A percentile compares a stretch with the other conserved stretches of the same genome.
Evolutionary conservation across 2,113 vertebrate genomes (phyloP).

Genomic region (Hippocampus abdominalis): DNA sequence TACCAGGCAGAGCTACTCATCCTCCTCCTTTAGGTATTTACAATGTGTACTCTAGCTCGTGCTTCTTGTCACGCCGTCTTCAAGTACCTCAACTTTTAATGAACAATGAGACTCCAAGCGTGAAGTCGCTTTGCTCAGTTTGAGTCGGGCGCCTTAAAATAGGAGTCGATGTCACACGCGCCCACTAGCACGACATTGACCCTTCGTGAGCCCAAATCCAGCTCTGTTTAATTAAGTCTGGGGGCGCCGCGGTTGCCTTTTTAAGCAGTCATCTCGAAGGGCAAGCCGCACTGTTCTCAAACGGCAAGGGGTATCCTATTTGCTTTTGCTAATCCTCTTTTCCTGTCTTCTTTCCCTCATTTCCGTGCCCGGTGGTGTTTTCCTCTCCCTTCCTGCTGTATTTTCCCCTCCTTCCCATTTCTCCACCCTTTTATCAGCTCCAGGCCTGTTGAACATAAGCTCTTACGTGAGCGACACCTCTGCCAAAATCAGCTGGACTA

Average conservation of each 20-base stretch:
- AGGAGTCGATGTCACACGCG: conserved; percentile 44
- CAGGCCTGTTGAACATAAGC: conserved; percentile 73
- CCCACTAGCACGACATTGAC: conserved; percentile 44
- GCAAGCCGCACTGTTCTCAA: conserved; percentile 46
- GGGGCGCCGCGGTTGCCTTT: conserved; percentile 33
- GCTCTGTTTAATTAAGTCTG: conserved; percentile 60
- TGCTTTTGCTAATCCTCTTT: conserved; percentile 68
- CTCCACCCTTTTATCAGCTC: conserved; percentile 61
- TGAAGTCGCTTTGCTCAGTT: conserved; percentile 35
- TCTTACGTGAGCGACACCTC: conserved; percentile 74
- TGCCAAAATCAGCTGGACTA: conserved; percentile 78
- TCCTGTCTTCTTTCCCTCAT: conserved; percentile 43
- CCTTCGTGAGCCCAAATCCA: conserved; percentile 53
- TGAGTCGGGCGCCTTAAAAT: conserved; percentile 26
- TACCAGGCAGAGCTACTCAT: conserved; percentile 48
- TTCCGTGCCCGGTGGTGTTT: conserved; percentile 43
- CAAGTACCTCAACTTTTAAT: conserved; percentile 33
- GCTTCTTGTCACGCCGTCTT: conserved; percentile 27
- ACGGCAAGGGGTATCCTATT: conserved; percentile 55
- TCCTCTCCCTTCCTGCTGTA: conserved; percentile 33
- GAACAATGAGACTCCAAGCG: conserved; percentile 35
- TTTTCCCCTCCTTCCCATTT: conserved; percentile 41
- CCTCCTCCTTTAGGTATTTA: conserved; percentile 51
- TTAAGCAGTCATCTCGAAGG: conserved; percentile 58
- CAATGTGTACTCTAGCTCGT: conserved; percentile 11